Conservation (phyloP, 2,113 vertebrate genomes). For the Gavialis gangeticus region DNA sequence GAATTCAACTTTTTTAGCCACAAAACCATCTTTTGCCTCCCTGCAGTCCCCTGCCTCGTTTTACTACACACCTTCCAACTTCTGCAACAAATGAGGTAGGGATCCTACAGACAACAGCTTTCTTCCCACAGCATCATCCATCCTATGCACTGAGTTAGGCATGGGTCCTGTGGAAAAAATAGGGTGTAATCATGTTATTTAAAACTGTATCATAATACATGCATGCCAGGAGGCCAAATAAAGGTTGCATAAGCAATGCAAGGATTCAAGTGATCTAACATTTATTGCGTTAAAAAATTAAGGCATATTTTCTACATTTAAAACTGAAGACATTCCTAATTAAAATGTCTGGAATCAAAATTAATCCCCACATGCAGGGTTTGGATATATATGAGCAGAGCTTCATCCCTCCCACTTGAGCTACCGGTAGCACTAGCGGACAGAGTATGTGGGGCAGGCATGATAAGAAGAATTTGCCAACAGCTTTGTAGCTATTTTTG, state of each 20-base stretch:
- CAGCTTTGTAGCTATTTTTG: neutral
- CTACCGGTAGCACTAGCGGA: neutral
- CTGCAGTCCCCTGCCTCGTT: conserved; percentile 46
- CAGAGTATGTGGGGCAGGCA: neutral
- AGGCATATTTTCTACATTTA: neutral
- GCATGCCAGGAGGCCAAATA: conserved; percentile 57
- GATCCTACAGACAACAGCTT: conserved; percentile 68
- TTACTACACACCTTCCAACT: conserved; percentile 75
- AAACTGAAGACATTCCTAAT: neutral
- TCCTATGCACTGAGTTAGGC: conserved; percentile 70
- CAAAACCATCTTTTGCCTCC: conserved; percentile 25
- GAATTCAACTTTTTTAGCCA: neutral
- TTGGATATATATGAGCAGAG: neutral
- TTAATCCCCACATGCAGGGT: neutral
- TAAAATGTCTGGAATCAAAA: neutral
- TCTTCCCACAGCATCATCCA: conserved; percentile 71
- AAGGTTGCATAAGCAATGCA: conserved; percentile 63
- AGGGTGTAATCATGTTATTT: conserved; percentile 62
- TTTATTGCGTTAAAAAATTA: neutral
- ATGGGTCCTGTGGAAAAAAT: conserved; percentile 73
- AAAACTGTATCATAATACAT: conserved; percentile 43
- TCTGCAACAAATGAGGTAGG: conserved; percentile 75
- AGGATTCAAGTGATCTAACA: neutral
- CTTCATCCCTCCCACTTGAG: neutral
- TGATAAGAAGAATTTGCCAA: neutral